phyloP scores from a whole-genome alignment of 2,113 vertebrate species.

The Perca fluviatilis region DNA sequence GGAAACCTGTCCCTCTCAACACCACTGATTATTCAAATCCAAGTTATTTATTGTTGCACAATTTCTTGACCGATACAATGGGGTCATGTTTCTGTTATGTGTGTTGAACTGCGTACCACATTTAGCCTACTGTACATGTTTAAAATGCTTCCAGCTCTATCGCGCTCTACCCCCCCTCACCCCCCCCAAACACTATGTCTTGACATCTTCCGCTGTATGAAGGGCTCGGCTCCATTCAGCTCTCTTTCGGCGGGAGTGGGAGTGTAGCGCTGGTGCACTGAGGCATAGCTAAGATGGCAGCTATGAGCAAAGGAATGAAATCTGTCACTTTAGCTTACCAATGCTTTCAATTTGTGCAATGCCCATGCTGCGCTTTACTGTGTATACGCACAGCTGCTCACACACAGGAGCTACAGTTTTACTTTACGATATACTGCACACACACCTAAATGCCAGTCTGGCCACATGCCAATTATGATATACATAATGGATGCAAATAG shows the following conservation, averaged over 20 bases:
- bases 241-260: conserved; percentile 39
- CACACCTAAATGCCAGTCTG: conserved; percentile 22
- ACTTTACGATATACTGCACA: conserved; percentile 18
- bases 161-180: neutral
- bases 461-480: conserved; percentile 35
- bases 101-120: conserved; percentile 37
- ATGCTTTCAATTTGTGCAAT: conserved; percentile 66
- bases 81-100: conserved; percentile 14
- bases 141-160: conserved; percentile 28
- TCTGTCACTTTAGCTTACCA: conserved; percentile 78
- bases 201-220: conserved; percentile 32
- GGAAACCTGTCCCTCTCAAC: conserved; percentile 22
- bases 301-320: conserved; percentile 78
- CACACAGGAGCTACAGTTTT: conserved; percentile 18
- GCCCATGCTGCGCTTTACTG: conserved; percentile 31
- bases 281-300: conserved; percentile 79
- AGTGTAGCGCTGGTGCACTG: conserved; percentile 46
- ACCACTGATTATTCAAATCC: conserved; percentile 18
- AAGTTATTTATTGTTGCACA: conserved; percentile 28
- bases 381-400: conserved; percentile 31
- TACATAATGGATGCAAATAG: conserved; percentile 55
- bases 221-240: conserved; percentile 48
- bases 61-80: conserved; percentile 18
- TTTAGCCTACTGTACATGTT: conserved; percentile 31
- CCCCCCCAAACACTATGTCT: neutral